phyloP scores from a whole-genome alignment of 2,888 invertebrate species.

The Tipula vernalis region DNA sequence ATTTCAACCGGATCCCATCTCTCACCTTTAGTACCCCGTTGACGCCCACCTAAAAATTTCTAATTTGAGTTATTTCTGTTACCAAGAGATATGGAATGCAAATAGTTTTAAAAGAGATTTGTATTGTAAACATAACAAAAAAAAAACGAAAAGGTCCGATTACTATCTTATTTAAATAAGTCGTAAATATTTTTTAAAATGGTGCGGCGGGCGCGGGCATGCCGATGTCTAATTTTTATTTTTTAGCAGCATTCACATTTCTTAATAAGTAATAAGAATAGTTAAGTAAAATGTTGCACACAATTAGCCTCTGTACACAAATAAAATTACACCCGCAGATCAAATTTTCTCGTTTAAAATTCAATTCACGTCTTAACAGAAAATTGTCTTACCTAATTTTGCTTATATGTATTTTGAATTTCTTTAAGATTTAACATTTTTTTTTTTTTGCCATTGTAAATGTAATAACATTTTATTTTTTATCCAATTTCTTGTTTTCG shows the following conservation, averaged over 20 bases:
- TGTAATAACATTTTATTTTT: background rate
- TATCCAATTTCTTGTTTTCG: background rate
- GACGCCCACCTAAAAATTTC: background rate
- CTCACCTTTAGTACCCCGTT: background rate
- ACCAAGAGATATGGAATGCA: background rate
- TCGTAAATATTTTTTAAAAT: background rate
- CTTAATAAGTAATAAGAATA: background rate
- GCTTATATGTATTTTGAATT: background rate
- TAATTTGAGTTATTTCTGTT: background rate
- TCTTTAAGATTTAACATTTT: background rate
- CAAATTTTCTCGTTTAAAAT: background rate
- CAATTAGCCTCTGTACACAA: background rate
- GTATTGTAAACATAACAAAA: background rate
- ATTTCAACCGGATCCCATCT: background rate
- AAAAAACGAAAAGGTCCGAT: background rate
- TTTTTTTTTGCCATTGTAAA: background rate
- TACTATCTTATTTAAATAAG: background rate
- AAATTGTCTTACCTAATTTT: background rate
- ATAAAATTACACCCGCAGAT: background rate
- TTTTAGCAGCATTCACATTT: background rate
- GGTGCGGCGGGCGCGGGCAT: background rate
- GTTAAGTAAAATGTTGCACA: background rate
- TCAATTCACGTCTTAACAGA: background rate
- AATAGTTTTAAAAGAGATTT: background rate
- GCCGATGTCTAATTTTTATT: background rate